Percentiles rank a stretch among this genome's conserved stretches.
Evolutionary conservation across 2,888 invertebrate species (phyloP).

Genomic region (Leptopilina syphax): DNA sequence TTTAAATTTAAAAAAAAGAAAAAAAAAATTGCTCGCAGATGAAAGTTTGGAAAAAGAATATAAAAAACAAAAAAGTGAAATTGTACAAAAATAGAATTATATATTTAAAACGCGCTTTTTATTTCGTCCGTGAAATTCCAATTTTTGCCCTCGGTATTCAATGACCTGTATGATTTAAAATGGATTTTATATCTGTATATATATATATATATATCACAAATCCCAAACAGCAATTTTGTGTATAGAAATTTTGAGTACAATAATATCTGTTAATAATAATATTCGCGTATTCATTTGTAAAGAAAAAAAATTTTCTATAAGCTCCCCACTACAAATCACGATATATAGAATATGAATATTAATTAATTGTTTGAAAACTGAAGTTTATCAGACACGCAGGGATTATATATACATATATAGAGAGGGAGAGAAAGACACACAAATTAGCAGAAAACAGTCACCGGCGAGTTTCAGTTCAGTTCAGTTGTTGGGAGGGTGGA

Average conservation of each 20-base stretch:
- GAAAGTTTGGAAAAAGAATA: too few relatives aligned
- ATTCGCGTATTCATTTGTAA: not conserved
- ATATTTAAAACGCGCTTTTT: too few relatives aligned
- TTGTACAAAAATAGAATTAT: too few relatives aligned
- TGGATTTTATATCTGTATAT: not conserved
- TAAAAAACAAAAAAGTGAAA: too few relatives aligned
- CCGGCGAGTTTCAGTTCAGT: not conserved
- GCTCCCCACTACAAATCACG: not conserved
- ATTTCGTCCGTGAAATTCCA: too few relatives aligned
- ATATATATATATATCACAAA: not conserved
- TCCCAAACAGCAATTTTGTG: not conserved
- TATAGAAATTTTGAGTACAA: constrained; percentile 2
- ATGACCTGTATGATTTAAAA: constrained; percentile 6
- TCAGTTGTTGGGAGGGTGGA: not conserved
- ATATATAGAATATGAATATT: not conserved
- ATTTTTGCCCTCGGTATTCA: not conserved
- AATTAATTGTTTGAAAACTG: constrained; percentile 6
- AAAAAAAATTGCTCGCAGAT: too few relatives aligned
- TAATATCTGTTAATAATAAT: not conserved
- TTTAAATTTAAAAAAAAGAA: too few relatives aligned
- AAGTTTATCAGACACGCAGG: not conserved
- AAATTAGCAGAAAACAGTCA: constrained; percentile 27
- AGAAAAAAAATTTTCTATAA: not conserved
- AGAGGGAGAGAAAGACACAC: constrained; percentile 9
- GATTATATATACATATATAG: too few relatives aligned